Percentiles rank a stretch among this genome's conserved stretches.
These are phyloP conservation scores for Machimus atricapillus DNA, from an alignment of 2,888 invertebrate genomes.

Conservation along the genomic window DNA sequence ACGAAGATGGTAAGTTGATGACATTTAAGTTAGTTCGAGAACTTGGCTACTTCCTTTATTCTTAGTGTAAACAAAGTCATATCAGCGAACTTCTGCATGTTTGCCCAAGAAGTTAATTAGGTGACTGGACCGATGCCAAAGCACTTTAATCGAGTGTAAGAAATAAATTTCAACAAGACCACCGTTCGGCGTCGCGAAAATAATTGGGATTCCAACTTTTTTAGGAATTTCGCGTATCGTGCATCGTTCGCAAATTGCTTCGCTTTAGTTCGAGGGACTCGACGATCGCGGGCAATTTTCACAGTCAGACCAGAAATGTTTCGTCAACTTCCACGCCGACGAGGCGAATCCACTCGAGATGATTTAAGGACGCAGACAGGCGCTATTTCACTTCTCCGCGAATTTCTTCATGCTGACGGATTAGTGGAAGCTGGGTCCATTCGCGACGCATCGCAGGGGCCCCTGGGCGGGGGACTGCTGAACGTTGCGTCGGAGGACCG, in stretches of 20 bases:
- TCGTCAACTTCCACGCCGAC: not conserved
- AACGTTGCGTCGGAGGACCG: not conserved
- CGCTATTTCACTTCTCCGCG: not conserved
- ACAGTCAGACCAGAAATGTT: not conserved
- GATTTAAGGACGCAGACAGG: conserved; percentile 22
- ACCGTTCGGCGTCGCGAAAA: not conserved
- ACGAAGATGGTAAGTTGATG: not conserved
- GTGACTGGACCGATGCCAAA: conserved; percentile 28
- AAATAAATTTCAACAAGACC: conserved; percentile 6
- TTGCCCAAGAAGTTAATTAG: conserved; percentile 7
- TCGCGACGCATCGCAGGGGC: not conserved
- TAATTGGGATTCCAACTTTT: conserved; percentile 32
- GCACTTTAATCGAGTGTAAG: not conserved
- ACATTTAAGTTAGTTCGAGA: not conserved
- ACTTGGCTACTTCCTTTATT: not conserved
- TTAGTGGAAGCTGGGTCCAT: not conserved
- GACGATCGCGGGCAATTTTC: not conserved
- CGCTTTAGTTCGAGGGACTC: not conserved
- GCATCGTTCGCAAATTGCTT: conserved; percentile 6
- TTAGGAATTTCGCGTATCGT: not conserved
- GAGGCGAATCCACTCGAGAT: not conserved
- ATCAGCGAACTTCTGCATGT: not conserved
- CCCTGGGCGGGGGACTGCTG: not conserved
- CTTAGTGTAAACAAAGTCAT: not conserved
- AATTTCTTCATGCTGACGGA: not conserved